Evolutionary conservation across 2,888 invertebrate genomes (phyloP), one percentile per base, ranked within the genome.

Genomic region (Melinaea menophilus): DNA sequence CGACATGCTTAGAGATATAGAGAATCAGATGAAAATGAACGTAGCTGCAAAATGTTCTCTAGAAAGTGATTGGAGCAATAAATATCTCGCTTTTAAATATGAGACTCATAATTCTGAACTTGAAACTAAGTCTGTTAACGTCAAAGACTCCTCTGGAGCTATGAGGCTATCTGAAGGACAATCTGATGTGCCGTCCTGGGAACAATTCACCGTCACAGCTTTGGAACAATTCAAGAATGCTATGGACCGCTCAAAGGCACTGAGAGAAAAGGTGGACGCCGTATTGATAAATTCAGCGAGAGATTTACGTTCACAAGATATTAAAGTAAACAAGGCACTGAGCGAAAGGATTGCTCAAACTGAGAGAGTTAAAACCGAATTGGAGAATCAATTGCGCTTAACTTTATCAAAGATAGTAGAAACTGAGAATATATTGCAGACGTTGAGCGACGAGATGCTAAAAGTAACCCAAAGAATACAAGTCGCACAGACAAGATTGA

Each of bases 51-150:
- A 97, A 76, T 92, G 93, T 68, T 92, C 95, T 34, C 80, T 97
- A 66, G 97, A 98, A 86, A 93, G 93, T 69, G 97, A 98, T 79
- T 97, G 97, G 97, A 96, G 97, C 72, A 95, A 98, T 78, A 98
- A 98, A 85, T 93, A 92, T 70, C 93, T 95, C 70, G 93, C 96
- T 1, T 94, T 95, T 73, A 94, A 95, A 74, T 94, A 95, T 51
- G 97, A 97, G 75, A 92, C 93, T 0, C 80, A 89, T 2, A 95
- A 94, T 77, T 91, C 93, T n/a, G 92, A 93, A 4, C 86, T 97
- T 58, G 93, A 94, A 69, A 96, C 95, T 22, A 91, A 91, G 73
- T 94, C 95, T 0, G 91, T 87, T 54, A 93, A 92, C 61, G 93
- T 96, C 13, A 92, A 96, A 82, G 95, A 95, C 79, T 94, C 94